phyloP scores from a whole-genome alignment of 2,113 vertebrate genomes.

The Cyprinodon brontotheroides region DNA sequence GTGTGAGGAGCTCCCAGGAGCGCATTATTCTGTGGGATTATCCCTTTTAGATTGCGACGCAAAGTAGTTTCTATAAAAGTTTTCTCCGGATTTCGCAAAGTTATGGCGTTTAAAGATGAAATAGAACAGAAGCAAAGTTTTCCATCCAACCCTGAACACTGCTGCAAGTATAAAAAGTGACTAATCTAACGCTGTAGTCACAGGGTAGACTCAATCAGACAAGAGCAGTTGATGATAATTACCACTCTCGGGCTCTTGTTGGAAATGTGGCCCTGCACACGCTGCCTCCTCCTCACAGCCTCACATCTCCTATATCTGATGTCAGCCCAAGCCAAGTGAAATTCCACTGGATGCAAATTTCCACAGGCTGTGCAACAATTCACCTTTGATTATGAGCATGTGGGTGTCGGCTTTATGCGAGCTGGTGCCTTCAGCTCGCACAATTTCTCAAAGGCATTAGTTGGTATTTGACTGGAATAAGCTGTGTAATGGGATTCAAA shows the following conservation, averaged over 20 bases:
- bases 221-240: constrained; percentile 36
- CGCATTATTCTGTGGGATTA: not conserved
- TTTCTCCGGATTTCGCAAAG: constrained; percentile 3
- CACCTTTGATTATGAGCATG: constrained; percentile 69
- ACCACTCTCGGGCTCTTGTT: constrained; percentile 6
- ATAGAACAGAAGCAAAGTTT: not conserved
- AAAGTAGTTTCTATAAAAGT: constrained; percentile 36
- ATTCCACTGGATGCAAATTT: constrained; percentile 56
- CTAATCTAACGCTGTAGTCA: constrained; percentile 7
- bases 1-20: constrained; percentile 13
- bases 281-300: not conserved
- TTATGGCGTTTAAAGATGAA: not conserved
- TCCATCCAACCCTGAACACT: not conserved
- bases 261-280: constrained; percentile 4
- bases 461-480: constrained; percentile 29
- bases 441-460: constrained; percentile 35
- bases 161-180: not conserved
- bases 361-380: constrained; percentile 60
- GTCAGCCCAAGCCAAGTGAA: constrained; percentile 25
- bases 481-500: constrained; percentile 54
- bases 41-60: not conserved
- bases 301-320: constrained; percentile 27
- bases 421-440: constrained; percentile 30
- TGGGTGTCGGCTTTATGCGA: constrained; percentile 52
- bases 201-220: constrained; percentile 17